Percentiles rank a stretch among this genome's conserved stretches.
Conservation (phyloP, 1,140 invertebrate genomes). For the Cherax quadricarinatus region DNA sequence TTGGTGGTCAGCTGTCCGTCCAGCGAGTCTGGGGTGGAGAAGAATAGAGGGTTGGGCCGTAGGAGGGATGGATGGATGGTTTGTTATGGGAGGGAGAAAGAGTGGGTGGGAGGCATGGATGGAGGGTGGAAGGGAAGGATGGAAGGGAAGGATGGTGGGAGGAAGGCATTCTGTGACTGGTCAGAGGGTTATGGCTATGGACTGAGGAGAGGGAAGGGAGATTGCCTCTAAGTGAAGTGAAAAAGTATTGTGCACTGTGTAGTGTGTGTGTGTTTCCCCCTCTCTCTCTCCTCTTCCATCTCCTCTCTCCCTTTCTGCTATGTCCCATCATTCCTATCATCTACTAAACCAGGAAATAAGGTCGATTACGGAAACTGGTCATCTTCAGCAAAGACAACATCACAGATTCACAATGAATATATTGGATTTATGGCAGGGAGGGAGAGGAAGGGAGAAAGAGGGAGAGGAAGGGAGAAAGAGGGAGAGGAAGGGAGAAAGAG, state of each 20-base stretch:
- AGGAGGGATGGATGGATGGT: too few relatives aligned
- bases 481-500: constrained; percentile 28
- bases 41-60: too few relatives aligned
- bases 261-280: too few relatives aligned
- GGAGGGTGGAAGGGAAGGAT: neutral
- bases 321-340: neutral
- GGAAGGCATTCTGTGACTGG: constrained; percentile 26
- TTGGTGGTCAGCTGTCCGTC: constrained; percentile 11
- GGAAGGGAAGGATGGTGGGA: neutral
- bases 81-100: too few relatives aligned
- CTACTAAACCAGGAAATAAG: neutral
- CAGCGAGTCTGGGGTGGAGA: neutral
- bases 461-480: constrained; percentile 31
- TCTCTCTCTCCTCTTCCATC: neutral
- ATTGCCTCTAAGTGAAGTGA: too few relatives aligned
- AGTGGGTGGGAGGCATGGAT: too few relatives aligned
- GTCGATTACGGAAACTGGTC: neutral
- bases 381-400: neutral
- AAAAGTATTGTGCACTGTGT: neutral
- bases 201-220: neutral
- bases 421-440: neutral
- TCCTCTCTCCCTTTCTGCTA: neutral
- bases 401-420: neutral
- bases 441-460: constrained; percentile 35
- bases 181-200: neutral